Evolutionary conservation across 2,888 invertebrate species (phyloP).

Genomic region (Yponomeuta evonymella): DNA sequence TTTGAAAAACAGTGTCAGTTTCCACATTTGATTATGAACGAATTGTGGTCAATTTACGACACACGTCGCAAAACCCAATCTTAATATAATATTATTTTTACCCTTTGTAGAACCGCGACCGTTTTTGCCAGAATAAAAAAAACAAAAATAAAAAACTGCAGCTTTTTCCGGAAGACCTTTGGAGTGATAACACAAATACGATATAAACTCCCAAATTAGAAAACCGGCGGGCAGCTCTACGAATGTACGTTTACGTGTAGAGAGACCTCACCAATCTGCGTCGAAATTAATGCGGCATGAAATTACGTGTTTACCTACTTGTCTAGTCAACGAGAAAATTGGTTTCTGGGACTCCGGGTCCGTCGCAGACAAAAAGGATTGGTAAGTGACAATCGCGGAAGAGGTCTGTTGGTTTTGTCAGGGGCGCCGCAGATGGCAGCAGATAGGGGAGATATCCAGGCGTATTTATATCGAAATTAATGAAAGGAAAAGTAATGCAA

Average conservation of each 20-base stretch:
- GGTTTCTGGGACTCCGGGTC: constrained; percentile 58
- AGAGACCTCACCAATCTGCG: constrained; percentile 29
- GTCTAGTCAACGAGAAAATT: constrained; percentile 69
- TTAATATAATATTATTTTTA: no score
- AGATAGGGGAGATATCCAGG: no score
- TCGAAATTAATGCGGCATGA: constrained; percentile 62
- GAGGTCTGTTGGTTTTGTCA: not conserved
- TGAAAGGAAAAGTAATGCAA: no score
- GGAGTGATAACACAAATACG: not conserved
- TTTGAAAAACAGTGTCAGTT: no score
- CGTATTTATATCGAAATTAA: no score
- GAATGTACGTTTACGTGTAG: not conserved
- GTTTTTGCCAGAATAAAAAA: no score
- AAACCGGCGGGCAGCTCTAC: not conserved
- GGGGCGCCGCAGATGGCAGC: not conserved
- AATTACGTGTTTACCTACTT: constrained; percentile 72
- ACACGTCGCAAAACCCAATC: no score
- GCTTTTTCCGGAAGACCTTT: not conserved
- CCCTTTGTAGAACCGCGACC: no score
- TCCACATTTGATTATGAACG: no score
- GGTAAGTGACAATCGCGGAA: constrained; percentile 47
- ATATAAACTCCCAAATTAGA: not conserved
- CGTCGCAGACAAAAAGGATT: constrained; percentile 50
- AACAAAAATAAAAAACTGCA: not conserved
- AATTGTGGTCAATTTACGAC: no score